Evolutionary conservation across 2,797 vertebrate species (phyloP).

Genomic region (Aulostomus chinensis): DNA sequence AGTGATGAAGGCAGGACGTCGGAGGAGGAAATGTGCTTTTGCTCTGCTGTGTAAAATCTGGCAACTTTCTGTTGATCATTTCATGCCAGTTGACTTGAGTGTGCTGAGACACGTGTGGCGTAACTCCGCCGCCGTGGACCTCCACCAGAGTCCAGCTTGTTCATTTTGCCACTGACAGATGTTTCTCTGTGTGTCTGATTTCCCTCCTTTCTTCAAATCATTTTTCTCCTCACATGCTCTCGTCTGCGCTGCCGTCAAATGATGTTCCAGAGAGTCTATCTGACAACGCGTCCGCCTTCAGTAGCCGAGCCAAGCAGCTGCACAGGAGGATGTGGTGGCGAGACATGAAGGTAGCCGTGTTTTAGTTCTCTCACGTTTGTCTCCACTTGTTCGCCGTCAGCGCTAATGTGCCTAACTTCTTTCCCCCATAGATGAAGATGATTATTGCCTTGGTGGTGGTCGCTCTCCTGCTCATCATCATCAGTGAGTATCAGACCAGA

Average conservation of each 20-base stretch:
- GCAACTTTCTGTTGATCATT: slow-evolving; percentile 14
- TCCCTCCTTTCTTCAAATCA: neutral
- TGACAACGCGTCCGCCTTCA: slow-evolving; percentile 97
- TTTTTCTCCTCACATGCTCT: slow-evolving; percentile 16
- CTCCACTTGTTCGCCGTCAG: neutral
- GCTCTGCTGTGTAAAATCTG: slow-evolving; percentile 11
- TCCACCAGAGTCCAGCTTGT: no score
- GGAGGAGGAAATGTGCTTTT: slow-evolving; percentile 24
- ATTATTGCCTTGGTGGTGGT: slow-evolving; percentile 88
- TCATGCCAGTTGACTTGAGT: slow-evolving; percentile 1
- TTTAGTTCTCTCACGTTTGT: neutral
- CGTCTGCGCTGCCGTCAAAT: slow-evolving; percentile 1
- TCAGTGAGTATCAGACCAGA: slow-evolving; percentile 83
- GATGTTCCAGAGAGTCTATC: slow-evolving; percentile 89
- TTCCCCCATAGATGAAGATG: slow-evolving; percentile 89
- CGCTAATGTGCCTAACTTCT: neutral
- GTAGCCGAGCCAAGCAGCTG: slow-evolving; percentile 97
- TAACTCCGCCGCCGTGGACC: no score
- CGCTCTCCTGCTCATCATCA: slow-evolving; percentile 91
- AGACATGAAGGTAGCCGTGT: slow-evolving; percentile 87
- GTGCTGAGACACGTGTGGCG: no score
- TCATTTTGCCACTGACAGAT: no score
- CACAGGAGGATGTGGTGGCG: slow-evolving; percentile 98
- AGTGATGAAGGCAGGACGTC: neutral
- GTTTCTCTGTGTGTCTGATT: slow-evolving; percentile 13